Conservation (phyloP, 1,140 invertebrate species). For the Drosophila nebulosa region DNA sequence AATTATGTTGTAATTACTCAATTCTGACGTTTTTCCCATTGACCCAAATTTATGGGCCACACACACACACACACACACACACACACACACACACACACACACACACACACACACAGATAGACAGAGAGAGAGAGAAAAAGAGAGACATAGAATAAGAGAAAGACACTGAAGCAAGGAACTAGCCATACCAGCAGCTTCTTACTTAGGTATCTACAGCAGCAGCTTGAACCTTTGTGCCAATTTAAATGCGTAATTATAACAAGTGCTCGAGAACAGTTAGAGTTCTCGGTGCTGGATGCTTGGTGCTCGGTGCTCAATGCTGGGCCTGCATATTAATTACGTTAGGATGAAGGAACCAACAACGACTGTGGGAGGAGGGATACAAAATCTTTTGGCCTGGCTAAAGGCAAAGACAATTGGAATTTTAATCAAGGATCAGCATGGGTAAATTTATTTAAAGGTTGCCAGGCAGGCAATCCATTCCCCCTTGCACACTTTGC, state of each 20-base stretch:
- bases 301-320: conserved; percentile 24
- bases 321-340: conserved; percentile 73
- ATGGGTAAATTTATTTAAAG: conserved; percentile 74
- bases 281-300: conserved; percentile 34
- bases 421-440: conserved; percentile 79
- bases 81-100: not conserved
- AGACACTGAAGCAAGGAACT: not conserved
- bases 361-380: not conserved
- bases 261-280: conserved; percentile 67
- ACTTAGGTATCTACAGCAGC: not conserved
- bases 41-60: conserved; percentile 74
- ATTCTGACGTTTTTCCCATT: conserved; percentile 79
- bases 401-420: conserved; percentile 54
- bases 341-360: conserved; percentile 26
- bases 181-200: not conserved
- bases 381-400: conserved; percentile 37
- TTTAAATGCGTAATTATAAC: conserved; percentile 80
- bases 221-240: conserved; percentile 69
- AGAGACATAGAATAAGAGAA: not conserved
- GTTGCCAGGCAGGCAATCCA: conserved; percentile 20
- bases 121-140: conserved; percentile 1
- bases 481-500: not conserved
- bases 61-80: conserved; percentile 22
- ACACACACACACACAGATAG: not conserved
- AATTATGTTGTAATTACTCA: conserved; percentile 80